These are phyloP conservation scores for Emys orbicularis DNA, from an alignment of 2,797 vertebrate genomes.

Conservation along the genomic window DNA sequence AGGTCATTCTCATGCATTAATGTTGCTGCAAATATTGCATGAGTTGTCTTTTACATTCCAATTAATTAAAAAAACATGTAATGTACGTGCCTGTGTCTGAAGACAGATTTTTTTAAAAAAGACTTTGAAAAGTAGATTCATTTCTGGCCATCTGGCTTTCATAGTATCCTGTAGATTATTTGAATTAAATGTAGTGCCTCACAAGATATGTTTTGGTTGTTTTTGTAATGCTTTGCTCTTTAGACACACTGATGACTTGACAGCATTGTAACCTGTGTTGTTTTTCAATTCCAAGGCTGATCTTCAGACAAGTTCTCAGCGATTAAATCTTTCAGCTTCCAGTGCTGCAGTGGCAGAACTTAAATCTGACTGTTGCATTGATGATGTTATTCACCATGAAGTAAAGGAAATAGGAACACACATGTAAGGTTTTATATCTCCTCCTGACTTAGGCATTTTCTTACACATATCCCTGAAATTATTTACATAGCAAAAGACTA, in stretches of 20 bases:
- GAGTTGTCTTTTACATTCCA: background rate
- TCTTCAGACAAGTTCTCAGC: slow-evolving; percentile 98
- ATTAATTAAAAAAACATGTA: background rate
- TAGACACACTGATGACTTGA: background rate
- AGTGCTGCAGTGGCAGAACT: slow-evolving; percentile 94
- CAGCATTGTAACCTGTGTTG: background rate
- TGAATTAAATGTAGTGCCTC: background rate
- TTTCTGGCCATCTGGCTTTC: background rate
- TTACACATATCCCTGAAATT: background rate
- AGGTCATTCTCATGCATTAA: background rate
- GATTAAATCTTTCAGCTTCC: slow-evolving; percentile 96
- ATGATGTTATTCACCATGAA: slow-evolving; percentile 99
- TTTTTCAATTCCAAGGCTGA: slow-evolving; percentile 87
- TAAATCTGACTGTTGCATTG: slow-evolving; percentile 95
- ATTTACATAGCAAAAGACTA: background rate
- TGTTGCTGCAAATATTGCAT: background rate
- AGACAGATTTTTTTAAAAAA: background rate
- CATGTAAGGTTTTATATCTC: slow-evolving; percentile 85
- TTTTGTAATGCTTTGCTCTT: background rate
- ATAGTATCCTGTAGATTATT: background rate
- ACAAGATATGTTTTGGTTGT: rapidly evolving
- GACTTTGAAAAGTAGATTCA: background rate
- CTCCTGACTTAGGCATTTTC: background rate
- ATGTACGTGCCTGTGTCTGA: background rate
- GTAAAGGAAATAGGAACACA: slow-evolving; percentile 99